phyloP scores from a whole-genome alignment of 2,113 vertebrate species.

The Melospiza melodia region DNA sequence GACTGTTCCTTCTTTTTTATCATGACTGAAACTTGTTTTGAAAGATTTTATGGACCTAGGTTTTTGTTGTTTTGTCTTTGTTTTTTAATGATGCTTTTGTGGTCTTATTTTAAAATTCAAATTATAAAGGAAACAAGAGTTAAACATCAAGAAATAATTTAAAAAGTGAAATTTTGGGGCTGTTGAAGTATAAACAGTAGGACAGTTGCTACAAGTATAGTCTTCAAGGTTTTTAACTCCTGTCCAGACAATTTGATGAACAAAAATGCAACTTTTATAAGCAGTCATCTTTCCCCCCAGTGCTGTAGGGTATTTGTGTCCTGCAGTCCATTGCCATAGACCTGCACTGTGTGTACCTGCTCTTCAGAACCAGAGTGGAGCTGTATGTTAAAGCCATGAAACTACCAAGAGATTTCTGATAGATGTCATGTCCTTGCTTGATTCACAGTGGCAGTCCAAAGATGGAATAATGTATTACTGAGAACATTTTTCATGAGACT shows the following conservation, averaged over 20 bases:
- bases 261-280: not conserved
- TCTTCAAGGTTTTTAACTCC: not conserved
- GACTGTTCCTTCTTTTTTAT: not conserved
- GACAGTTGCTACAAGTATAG: not conserved
- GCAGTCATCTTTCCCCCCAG: accelerated
- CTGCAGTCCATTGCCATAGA: not conserved
- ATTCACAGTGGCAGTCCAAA: not conserved
- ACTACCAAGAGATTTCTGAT: not conserved
- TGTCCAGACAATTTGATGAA: not conserved
- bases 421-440: not conserved
- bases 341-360: not conserved
- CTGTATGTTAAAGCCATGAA: not conserved
- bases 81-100: not conserved
- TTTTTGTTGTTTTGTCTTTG: not conserved
- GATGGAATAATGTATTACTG: not conserved
- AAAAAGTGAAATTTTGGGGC: not conserved
- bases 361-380: not conserved
- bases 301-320: not conserved
- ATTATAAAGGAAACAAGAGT: not conserved
- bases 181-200: not conserved
- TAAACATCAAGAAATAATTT: not conserved
- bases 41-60: not conserved
- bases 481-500: not conserved
- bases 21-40: not conserved
- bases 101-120: not conserved